Conservation (phyloP, 2,888 invertebrate genomes). For the Tinea semifulvella region DNA sequence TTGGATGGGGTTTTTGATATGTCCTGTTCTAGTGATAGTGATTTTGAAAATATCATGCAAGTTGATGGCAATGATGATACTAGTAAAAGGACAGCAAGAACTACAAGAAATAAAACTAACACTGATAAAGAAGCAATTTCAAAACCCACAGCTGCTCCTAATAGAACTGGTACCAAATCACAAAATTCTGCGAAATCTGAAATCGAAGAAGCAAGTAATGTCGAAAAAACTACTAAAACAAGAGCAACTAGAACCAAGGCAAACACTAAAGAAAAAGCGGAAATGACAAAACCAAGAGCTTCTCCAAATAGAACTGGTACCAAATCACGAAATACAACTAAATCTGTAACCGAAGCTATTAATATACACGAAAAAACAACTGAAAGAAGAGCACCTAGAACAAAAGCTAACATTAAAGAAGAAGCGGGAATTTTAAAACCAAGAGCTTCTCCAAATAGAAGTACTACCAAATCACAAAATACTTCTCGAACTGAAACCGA, state of each 20-base stretch:
- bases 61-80: conserved; percentile 44
- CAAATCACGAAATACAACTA: too few species aligned
- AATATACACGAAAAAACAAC: neutral
- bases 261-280: conserved; percentile 8
- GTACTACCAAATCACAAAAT: too few species aligned
- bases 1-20: conserved; percentile 64
- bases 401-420: too few species aligned
- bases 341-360: neutral
- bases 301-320: too few species aligned
- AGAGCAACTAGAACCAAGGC: neutral
- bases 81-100: conserved; percentile 19
- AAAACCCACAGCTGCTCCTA: conserved; percentile 17
- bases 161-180: conserved; percentile 11
- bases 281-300: conserved; percentile 6
- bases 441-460: too few species aligned
- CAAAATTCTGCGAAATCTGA: too few species aligned
- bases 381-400: neutral
- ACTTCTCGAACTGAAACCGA: neutral
- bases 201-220: too few species aligned
- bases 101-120: conserved; percentile 30
- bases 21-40: conserved; percentile 16
- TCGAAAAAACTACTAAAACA: too few species aligned
- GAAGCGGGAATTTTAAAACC: too few species aligned
- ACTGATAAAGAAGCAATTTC: conserved; percentile 19
- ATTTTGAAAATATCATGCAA: conserved; percentile 34